Base-by-base conservation (phyloP, 35 echinoderm and acorn worm genomes). In the Hemicentrotus pulcherrimus region DNA sequence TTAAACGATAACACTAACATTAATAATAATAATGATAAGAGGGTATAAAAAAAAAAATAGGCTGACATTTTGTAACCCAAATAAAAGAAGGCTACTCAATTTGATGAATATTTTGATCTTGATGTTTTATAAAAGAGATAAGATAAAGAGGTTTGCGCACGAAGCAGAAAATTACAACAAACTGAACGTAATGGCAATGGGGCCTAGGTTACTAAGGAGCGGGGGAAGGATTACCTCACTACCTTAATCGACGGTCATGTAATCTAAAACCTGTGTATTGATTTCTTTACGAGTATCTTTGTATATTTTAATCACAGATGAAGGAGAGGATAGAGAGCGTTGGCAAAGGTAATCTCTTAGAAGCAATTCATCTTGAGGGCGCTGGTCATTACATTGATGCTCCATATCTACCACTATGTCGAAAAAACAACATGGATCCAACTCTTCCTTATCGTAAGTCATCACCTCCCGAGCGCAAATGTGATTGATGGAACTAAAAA, bases 371-470 rank as follows among this genome's bases (percentile, higher is more conserved):
- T 93, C 91, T 93, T 58, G 91, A 93, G 12, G 91, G 91, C 10
- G 46, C 91, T 50, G 91, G 91, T n/a, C 91, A 93, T n/a, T 93
- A 46, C 48, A 24, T 93, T 48, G 91, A 93, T 58, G 91, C 91
- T 33, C 91, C 91, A 14, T 93, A 93, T 47, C 91, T 93, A 0
- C 91, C 91, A 22, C 9, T 93, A 2, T 93, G 46, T 24, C 91
- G 48, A 30, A 46, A 93, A 58, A 31, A 32, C 30, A 93, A 58
- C 30, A 50, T 93, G 45, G 91, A 93, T 33, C 91, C 88, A 33
- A 90, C 19, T 90, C 88, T 90, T 78, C 65, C 65, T 28, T 78
- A 78, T 78, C 65, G 65, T 78, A 78, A 78, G 65, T 78, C 19
- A 78, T 78, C 65, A 28, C 19, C 19, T 78, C 6, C 19, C 22